Evolutionary conservation across 2,113 vertebrate genomes (phyloP).

Genomic region (Lepisosteus oculatus): DNA sequence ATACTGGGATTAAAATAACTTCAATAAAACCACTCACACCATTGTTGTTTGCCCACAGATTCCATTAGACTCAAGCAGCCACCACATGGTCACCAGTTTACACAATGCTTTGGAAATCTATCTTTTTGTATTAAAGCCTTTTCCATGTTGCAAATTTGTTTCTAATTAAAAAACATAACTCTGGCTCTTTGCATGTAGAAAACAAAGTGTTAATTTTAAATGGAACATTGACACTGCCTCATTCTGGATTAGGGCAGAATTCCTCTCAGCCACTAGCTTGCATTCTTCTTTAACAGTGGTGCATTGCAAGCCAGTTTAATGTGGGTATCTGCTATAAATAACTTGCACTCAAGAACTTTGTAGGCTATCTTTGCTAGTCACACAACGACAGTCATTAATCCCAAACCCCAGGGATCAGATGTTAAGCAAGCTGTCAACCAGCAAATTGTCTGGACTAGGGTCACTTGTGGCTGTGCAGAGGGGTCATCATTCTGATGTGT

Average conservation of each 20-base stretch:
- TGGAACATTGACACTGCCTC: conserved; percentile 15
- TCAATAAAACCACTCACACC: no score
- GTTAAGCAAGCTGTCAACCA: conserved; percentile 13
- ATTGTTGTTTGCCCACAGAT: no score
- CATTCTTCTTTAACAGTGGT: neutral
- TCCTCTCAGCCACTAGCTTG: conserved; percentile 1
- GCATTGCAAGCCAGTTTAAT: neutral
- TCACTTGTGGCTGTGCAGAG: conserved; percentile 1
- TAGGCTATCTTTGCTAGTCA: neutral
- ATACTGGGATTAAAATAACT: no score
- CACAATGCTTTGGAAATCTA: no score
- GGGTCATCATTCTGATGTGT: neutral
- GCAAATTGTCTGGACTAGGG: neutral
- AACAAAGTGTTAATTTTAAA: conserved; percentile 14
- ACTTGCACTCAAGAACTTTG: neutral
- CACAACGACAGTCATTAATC: neutral
- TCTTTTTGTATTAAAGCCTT: no score
- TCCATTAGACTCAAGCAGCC: no score
- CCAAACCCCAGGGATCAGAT: neutral
- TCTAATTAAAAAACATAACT: no score
- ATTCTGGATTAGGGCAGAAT: neutral
- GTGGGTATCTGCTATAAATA: conserved; percentile 9
- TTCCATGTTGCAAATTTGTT: no score
- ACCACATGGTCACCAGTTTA: no score
- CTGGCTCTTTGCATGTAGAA: neutral